Percentiles rank a stretch among this genome's conserved stretches.
phyloP scores from a whole-genome alignment of 1,140 invertebrate genomes.

The Megathymus violae region DNA sequence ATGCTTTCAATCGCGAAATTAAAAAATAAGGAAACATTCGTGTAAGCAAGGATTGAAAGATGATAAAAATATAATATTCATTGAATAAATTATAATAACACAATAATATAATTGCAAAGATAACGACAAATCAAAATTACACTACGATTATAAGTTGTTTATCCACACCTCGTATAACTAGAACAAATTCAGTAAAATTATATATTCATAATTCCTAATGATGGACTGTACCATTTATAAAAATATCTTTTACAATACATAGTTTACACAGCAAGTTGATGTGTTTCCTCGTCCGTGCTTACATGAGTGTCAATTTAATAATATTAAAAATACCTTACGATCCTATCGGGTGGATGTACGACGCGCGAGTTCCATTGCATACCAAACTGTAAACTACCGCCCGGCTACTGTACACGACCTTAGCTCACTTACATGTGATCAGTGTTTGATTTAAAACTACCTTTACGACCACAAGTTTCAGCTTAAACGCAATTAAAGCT shows the following conservation, averaged over 20 bases:
- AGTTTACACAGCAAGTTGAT: too few relatives aligned
- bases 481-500: too few relatives aligned
- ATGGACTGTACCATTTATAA: too few relatives aligned
- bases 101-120: background rate
- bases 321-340: background rate
- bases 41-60: constrained; percentile 3
- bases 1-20: constrained; percentile 38
- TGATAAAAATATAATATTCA: background rate
- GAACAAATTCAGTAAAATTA: too few relatives aligned
- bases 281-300: background rate
- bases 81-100: background rate
- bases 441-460: background rate
- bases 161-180: too few relatives aligned
- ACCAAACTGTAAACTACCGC: background rate
- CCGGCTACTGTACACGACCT: background rate
- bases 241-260: too few relatives aligned
- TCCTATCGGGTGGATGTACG: background rate
- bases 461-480: background rate
- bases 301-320: constrained; percentile 2
- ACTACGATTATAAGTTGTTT: too few relatives aligned
- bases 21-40: constrained; percentile 28
- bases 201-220: too few relatives aligned
- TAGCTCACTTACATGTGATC: background rate
- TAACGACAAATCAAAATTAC: background rate
- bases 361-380: background rate